These are phyloP conservation scores for Eretmocerus hayati DNA, from an alignment of 2,888 invertebrate genomes.

Conservation along the genomic window DNA sequence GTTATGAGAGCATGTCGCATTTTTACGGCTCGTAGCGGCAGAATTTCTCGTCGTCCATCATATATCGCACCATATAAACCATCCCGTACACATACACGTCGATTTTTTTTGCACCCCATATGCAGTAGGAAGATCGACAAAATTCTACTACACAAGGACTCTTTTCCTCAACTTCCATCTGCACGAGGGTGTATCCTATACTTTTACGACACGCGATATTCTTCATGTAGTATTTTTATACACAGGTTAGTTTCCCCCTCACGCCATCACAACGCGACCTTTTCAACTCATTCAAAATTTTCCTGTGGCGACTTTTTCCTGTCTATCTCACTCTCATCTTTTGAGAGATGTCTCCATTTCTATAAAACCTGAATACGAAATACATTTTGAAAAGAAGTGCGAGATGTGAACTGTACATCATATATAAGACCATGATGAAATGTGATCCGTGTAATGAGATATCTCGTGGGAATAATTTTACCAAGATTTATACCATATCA, in stretches of 20 bases:
- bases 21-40: conserved; percentile 9
- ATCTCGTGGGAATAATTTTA: too few species aligned
- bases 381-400: too few species aligned
- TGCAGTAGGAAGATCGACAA: not conserved
- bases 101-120: not conserved
- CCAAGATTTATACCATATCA: too few species aligned
- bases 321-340: not conserved
- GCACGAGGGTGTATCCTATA: too few species aligned
- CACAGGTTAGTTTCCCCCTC: not conserved
- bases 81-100: conserved; percentile 25
- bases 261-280: not conserved
- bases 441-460: too few species aligned
- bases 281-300: conserved; percentile 1
- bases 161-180: too few species aligned
- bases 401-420: too few species aligned
- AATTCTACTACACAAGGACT: too few species aligned
- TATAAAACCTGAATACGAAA: too few species aligned
- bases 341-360: too few species aligned
- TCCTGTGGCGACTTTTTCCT: not conserved
- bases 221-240: conserved; percentile 32
- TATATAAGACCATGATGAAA: too few species aligned
- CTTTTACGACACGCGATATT: conserved; percentile 43
- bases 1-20: conserved; percentile 8
- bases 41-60: not conserved
- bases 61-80: conserved; percentile 18